These are phyloP conservation scores for Ips typographus DNA, from an alignment of 1,140 invertebrate species.

Conservation along the genomic window DNA sequence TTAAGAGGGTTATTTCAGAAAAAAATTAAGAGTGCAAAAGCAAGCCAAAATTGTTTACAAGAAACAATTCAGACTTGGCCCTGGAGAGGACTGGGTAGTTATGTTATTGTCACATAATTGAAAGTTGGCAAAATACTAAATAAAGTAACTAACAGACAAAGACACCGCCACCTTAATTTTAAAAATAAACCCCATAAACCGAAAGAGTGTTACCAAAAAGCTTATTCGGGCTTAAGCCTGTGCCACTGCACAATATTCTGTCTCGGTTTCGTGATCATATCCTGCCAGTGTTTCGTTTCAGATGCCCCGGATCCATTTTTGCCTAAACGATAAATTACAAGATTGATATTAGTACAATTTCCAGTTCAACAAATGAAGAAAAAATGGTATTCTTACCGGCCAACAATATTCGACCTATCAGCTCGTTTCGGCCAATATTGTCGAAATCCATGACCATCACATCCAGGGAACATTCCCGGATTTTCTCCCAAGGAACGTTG, in stretches of 20 bases:
- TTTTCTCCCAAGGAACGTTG: slow-evolving; percentile 93
- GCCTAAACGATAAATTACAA: slow-evolving; percentile 57
- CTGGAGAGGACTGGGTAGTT: neutral
- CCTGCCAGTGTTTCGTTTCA: slow-evolving; percentile 93
- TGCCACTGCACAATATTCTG: slow-evolving; percentile 94
- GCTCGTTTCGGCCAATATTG: slow-evolving; percentile 89
- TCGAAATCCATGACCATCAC: slow-evolving; percentile 95
- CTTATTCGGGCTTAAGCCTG: slow-evolving; percentile 80
- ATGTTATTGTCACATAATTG: slow-evolving; percentile 8
- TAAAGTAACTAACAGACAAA: slow-evolving; percentile 1
- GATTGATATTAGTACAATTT: neutral
- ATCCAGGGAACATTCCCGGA: slow-evolving; percentile 86
- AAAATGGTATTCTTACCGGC: slow-evolving; percentile 63
- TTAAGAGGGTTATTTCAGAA: neutral
- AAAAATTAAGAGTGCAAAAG: neutral
- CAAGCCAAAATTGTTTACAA: no score
- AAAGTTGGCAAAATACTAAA: slow-evolving; percentile 16
- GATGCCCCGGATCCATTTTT: slow-evolving; percentile 89
- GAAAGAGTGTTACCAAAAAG: neutral
- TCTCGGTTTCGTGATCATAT: slow-evolving; percentile 93
- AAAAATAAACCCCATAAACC: no score
- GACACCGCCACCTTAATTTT: no score
- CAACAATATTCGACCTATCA: slow-evolving; percentile 85
- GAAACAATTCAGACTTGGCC: neutral
- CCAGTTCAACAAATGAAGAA: neutral